A percentile compares a stretch with the other conserved stretches of the same genome.
These are phyloP conservation scores for Blastobasis lacticolella DNA, from an alignment of 2,888 invertebrate genomes.

Conservation along the genomic window DNA sequence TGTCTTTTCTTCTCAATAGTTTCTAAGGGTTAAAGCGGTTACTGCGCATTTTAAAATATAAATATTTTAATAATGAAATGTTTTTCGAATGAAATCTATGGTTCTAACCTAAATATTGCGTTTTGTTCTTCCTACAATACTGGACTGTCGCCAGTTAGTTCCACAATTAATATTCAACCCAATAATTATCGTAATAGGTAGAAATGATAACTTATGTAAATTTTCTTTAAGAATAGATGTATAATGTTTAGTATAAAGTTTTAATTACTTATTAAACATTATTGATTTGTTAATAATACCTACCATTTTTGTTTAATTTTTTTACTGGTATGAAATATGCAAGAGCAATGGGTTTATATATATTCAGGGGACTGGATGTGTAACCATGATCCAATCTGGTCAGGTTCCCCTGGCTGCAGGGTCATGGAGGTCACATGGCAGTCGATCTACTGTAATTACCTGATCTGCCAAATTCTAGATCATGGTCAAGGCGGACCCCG, in stretches of 20 bases:
- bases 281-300: conserved; percentile 64
- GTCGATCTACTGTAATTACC: too few species aligned
- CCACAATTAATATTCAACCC: conserved; percentile 38
- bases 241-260: conserved; percentile 49
- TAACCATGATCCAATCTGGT: too few species aligned
- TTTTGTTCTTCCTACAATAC: too few species aligned
- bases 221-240: conserved; percentile 60
- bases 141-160: too few species aligned
- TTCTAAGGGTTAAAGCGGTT: conserved; percentile 42
- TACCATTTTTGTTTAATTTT: conserved; percentile 34
- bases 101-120: conserved; percentile 6
- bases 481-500: too few species aligned
- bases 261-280: conserved; percentile 65
- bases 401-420: too few species aligned
- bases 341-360: too few species aligned
- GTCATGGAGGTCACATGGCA: too few species aligned
- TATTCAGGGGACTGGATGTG: too few species aligned
- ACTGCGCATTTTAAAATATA: conserved; percentile 36
- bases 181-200: conserved; percentile 38
- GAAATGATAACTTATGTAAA: conserved; percentile 42
- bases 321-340: too few species aligned
- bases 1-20: conserved; percentile 68
- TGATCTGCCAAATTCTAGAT: too few species aligned
- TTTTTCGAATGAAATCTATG: not conserved
- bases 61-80: conserved; percentile 32